Evolutionary conservation across 2,113 vertebrate species (phyloP).

Genomic region (Catagonus wagneri): DNA sequence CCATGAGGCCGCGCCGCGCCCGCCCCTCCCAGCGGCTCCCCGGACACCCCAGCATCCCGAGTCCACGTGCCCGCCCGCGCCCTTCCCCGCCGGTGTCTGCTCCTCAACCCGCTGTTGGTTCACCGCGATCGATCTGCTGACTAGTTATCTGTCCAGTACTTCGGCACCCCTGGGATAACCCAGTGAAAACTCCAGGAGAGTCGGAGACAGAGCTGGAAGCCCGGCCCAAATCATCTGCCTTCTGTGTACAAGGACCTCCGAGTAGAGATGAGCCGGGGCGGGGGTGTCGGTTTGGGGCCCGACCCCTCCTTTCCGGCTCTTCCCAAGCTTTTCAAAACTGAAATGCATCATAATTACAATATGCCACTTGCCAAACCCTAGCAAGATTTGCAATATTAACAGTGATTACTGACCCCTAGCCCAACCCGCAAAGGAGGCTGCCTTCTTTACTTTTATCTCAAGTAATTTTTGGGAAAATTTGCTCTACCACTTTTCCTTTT

Average conservation of each 20-base stretch:
- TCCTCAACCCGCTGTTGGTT: no score
- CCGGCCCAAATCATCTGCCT: not conserved
- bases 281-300: not conserved
- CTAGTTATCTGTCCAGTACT: not conserved
- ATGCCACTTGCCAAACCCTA: not conserved
- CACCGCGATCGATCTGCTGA: not conserved
- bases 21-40: not conserved
- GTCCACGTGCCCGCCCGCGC: not conserved
- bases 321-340: constrained; percentile 46
- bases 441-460: not conserved
- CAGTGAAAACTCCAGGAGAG: not conserved
- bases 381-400: not conserved
- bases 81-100: not conserved
- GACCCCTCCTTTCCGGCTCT: not conserved
- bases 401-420: not conserved
- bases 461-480: not conserved
- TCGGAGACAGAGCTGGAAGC: not conserved
- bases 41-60: not conserved
- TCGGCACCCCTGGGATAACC: not conserved
- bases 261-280: not conserved
- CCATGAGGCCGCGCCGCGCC: not conserved
- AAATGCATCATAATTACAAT: constrained; percentile 37
- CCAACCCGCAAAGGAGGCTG: not conserved
- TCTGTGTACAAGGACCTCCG: not conserved
- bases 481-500: not conserved